phyloP scores from a whole-genome alignment of 2,888 invertebrate species.

The Phyllotreta cruciferae region DNA sequence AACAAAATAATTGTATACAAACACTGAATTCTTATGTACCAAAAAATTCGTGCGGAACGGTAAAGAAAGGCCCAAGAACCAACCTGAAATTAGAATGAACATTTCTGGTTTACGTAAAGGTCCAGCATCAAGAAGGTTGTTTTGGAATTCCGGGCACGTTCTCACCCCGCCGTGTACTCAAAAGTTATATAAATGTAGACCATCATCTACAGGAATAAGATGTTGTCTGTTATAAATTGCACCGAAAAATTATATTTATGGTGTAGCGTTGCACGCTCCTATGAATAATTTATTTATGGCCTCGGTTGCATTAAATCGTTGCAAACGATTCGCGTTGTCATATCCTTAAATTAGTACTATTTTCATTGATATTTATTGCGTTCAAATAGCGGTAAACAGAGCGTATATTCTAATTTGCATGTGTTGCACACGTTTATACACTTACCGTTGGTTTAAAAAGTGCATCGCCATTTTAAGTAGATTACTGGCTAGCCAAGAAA shows the following conservation, averaged over 20 bases:
- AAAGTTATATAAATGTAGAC: conserved; percentile 27
- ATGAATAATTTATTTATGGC: conserved; percentile 22
- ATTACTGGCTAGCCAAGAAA: no score
- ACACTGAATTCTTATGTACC: no score
- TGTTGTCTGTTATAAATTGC: conserved; percentile 23
- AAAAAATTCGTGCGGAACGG: neutral
- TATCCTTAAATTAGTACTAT: no score
- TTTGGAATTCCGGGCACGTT: conserved; percentile 8
- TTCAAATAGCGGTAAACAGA: no score
- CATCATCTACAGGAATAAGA: conserved; percentile 21
- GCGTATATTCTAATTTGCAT: no score
- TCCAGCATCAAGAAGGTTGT: conserved; percentile 6
- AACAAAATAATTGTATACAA: no score
- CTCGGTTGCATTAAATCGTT: conserved; percentile 12
- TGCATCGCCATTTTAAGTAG: no score
- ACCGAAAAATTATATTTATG: conserved; percentile 27
- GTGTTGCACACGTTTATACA: no score
- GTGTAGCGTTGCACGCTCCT: neutral
- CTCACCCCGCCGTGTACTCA: conserved; percentile 18
- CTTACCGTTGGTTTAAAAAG: no score
- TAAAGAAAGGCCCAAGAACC: neutral
- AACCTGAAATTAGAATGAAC: conserved; percentile 9
- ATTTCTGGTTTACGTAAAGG: conserved; percentile 13
- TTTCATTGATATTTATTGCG: no score
- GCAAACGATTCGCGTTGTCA: neutral